Evolutionary conservation across 2,113 vertebrate species (phyloP).

Genomic region (Abramis brama): DNA sequence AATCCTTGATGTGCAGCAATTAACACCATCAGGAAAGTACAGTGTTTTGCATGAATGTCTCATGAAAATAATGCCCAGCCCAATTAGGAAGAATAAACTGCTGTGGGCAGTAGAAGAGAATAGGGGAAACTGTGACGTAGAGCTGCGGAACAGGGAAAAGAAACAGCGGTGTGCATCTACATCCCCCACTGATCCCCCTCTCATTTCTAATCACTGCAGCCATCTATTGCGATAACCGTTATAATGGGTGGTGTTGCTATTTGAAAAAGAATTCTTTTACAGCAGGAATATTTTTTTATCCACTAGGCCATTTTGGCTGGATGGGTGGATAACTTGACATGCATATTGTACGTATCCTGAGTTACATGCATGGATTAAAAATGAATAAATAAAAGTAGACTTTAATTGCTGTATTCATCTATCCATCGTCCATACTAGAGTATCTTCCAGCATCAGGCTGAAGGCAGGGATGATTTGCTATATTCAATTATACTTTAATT

Average conservation of each 20-base stretch:
- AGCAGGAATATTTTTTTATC: not conserved
- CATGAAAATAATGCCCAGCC: constrained; percentile 25
- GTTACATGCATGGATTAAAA: not conserved
- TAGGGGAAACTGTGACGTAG: constrained; percentile 44
- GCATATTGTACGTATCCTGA: not conserved
- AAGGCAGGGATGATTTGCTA: not conserved
- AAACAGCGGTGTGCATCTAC: not conserved
- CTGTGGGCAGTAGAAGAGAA: constrained; percentile 34
- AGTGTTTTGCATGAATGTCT: constrained; percentile 46
- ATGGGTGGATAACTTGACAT: not conserved
- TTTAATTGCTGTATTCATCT: not conserved
- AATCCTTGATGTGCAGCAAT: constrained; percentile 20
- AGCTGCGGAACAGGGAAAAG: constrained; percentile 49
- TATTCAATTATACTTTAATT: not conserved
- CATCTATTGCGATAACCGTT: constrained; percentile 13
- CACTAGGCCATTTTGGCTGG: not conserved
- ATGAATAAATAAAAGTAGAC: not conserved
- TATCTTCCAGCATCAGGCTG: not conserved
- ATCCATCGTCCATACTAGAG: not conserved
- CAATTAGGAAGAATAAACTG: constrained; percentile 26
- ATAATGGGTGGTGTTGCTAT: constrained; percentile 32
- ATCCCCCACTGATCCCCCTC: not conserved
- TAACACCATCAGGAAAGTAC: constrained; percentile 44
- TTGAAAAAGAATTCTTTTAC: not conserved
- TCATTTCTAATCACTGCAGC: constrained; percentile 29